Base-by-base conservation (phyloP, 92 coral and sea anemone species). In the Umimayanthus kanabou region DNA sequence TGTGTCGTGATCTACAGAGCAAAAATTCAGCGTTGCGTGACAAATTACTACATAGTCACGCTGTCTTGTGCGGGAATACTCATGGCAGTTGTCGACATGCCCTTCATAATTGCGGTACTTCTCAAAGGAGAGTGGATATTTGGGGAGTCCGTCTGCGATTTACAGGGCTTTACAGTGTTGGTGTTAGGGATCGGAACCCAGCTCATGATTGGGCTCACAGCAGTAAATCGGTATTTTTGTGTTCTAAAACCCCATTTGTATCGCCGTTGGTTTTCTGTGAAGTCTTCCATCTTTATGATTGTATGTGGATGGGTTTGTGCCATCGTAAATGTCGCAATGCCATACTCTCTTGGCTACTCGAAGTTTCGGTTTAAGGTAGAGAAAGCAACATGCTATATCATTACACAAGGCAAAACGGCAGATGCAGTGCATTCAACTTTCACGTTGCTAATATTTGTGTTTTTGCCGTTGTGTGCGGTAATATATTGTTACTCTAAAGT, bases 161-260 rank as follows among this genome's bases (percentile, higher is more conserved):
- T 83, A 16, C 87, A 83, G 78, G 87, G 87, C 1, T 83, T 83
- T 55, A 83, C 87, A 42, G 87, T 71, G 14, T 30, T 83, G 57
- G 42, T 70, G 25, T 47, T 83, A 11, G 78, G 28, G 6, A 83
- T 83, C 10, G 87, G 87, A 30, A 71, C 87, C 6, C 87, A 70
- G 25, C 28, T 83, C 2, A 83, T 83, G 87, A 83, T 83, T n/a
- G 87, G 87, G 5, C 3, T 83, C 7, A 83, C 66, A 25, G 87
- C 87, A 26, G 87, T 83, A 72, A 83, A 83, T 33, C 87, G 87
- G 2, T 83, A 83, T 16, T 57, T 83, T 30, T 83, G 87, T 49
- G 71, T 83, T 83, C 30, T 83, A 9, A 83, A 83, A 33, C 87
- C 87, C 4, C 45, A 83, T 11, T 42, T 42, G 67, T 83, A 83